Percentiles rank a stretch among this genome's conserved stretches.
These are phyloP conservation scores for Dolichoris vasculosae DNA, from an alignment of 1,140 invertebrate genomes.

Conservation along the genomic window DNA sequence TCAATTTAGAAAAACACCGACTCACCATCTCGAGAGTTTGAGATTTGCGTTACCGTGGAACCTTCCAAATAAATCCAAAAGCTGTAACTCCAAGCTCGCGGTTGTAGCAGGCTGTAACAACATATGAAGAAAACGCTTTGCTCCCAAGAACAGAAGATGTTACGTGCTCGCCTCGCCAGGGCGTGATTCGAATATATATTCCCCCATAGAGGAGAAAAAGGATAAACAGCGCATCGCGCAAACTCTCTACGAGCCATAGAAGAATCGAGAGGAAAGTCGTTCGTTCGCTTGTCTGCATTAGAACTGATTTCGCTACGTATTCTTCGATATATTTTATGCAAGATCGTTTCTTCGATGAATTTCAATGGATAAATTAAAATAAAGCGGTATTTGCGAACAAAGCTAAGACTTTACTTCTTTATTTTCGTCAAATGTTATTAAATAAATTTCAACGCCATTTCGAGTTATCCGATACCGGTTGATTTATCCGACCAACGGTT, in stretches of 20 bases:
- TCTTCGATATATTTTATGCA: not conserved
- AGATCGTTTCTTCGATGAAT: not conserved
- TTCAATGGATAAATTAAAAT: not conserved
- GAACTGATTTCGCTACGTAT: slow-evolving; percentile 21
- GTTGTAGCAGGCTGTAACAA: slow-evolving; percentile 28
- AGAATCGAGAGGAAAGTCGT: slow-evolving; percentile 13
- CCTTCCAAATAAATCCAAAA: too few species aligned
- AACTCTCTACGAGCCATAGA: slow-evolving; percentile 21
- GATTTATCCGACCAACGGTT: too few species aligned
- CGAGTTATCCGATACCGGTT: too few species aligned
- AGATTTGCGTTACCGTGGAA: not conserved
- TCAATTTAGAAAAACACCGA: too few species aligned
- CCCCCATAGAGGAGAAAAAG: slow-evolving; percentile 26
- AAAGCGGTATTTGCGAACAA: not conserved
- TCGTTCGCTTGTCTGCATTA: slow-evolving; percentile 20
- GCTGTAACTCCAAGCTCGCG: not conserved
- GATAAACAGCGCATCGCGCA: slow-evolving; percentile 2
- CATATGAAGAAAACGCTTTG: slow-evolving; percentile 31
- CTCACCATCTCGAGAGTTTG: too few species aligned
- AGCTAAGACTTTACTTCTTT: too few species aligned
- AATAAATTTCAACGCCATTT: too few species aligned
- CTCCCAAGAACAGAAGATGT: slow-evolving; percentile 64
- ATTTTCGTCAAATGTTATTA: too few species aligned
- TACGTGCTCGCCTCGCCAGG: slow-evolving; percentile 57
- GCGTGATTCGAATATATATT: slow-evolving; percentile 60